Conservation (phyloP, 2,113 vertebrate genomes). For the Mesitornis unicolor region DNA sequence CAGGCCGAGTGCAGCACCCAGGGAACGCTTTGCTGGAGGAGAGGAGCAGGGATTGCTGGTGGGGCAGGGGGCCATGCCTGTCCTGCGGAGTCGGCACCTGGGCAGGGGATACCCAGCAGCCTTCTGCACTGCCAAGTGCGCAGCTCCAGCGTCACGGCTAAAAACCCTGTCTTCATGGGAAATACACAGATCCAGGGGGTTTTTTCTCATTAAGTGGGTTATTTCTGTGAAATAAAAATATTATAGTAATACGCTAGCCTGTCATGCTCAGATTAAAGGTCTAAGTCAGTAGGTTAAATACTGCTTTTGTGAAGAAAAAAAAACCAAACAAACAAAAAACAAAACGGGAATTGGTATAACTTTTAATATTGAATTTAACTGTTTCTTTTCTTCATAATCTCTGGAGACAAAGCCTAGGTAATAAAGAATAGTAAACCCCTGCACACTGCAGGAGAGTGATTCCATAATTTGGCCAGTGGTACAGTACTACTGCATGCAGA, state of each 20-base stretch:
- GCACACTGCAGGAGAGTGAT: background rate
- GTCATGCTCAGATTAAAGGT: background rate
- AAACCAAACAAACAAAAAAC: no score
- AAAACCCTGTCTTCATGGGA: background rate
- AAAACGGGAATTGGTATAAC: background rate
- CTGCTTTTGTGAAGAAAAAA: background rate
- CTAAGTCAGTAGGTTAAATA: background rate
- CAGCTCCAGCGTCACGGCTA: fast-evolving
- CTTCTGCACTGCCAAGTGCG: background rate
- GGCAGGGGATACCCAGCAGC: background rate
- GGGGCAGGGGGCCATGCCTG: background rate
- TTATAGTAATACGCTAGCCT: no score
- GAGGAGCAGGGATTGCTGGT: background rate
- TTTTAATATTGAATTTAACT: background rate
- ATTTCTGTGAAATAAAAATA: background rate
- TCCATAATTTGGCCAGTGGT: background rate
- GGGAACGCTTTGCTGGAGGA: background rate
- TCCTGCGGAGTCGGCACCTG: fast-evolving
- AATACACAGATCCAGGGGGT: background rate
- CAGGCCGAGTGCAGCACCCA: background rate
- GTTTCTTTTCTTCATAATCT: background rate
- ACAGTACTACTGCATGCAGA: background rate
- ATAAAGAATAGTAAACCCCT: background rate
- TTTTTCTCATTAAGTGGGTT: background rate
- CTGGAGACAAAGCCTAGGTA: background rate